Percentiles rank a stretch among this genome's conserved stretches.
Evolutionary conservation across 2,888 invertebrate species (phyloP).

Genomic region (Lithosia quadra): DNA sequence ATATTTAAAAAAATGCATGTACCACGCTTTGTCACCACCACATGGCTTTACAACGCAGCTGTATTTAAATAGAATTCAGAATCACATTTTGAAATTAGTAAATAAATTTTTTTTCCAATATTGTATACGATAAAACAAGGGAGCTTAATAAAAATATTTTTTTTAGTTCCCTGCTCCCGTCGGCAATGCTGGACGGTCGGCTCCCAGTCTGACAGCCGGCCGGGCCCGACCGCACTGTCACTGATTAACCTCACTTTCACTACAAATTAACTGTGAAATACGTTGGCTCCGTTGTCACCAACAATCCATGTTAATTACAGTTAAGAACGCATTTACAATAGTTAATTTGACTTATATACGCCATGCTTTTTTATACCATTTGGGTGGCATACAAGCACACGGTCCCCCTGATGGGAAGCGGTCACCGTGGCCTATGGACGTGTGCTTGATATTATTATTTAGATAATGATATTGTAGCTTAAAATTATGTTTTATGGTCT

Average conservation of each 20-base stretch:
- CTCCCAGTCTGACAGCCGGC: constrained; percentile 73
- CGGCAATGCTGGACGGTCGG: constrained; percentile 72
- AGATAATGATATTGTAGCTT: too few relatives aligned
- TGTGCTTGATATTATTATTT: background rate
- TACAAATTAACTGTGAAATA: constrained; percentile 53
- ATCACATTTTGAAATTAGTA: background rate
- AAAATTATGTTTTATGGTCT: too few relatives aligned
- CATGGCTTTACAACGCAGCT: background rate
- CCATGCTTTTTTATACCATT: too few relatives aligned
- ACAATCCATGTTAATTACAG: constrained; percentile 17
- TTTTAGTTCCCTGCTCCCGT: constrained; percentile 77
- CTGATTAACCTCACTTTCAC: constrained; percentile 47
- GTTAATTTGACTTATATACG: background rate
- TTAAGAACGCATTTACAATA: background rate
- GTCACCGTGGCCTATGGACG: too few relatives aligned
- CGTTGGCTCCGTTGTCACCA: constrained; percentile 33
- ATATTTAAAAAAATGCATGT: constrained; percentile 16
- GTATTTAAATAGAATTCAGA: background rate
- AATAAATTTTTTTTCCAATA: constrained; percentile 7
- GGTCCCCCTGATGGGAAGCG: too few relatives aligned
- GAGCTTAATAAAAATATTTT: constrained; percentile 46
- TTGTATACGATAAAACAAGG: background rate
- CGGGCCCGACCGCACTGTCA: constrained; percentile 41
- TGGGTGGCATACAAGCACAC: too few relatives aligned
- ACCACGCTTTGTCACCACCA: background rate